Evolutionary conservation across 2,113 vertebrate genomes (phyloP), one percentile per base, ranked within the genome.

Genomic region (Galemys pyrenaicus): DNA sequence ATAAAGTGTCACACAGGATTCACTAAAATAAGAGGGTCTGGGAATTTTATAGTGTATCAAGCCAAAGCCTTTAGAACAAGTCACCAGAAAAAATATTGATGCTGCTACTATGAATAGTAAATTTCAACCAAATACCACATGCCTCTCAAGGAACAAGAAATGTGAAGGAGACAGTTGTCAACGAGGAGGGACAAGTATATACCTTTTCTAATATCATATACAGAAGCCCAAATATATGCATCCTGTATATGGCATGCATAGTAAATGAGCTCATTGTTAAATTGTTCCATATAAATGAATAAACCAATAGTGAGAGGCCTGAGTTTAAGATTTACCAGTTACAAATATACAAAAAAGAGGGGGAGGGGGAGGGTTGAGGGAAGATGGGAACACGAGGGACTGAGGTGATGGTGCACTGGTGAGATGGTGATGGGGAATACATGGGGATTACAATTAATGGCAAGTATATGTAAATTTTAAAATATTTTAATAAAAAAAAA

Each of bases 111-210:
- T n/a, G n/a, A 39, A 44, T 24, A 12, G 65, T 35, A 7, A 37
- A 87, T 49, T 95, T 88, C 26, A 89, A 91, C 24, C 46, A 70
- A 94, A 75, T 94, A 81, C 12, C 15, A 35, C 16, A 89, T 39
- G 19, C 24, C 5, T 65, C 28, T 39, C 20, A 67, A 51, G n/a
- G 41, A 30, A n/a, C 75, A 91, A 58, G 26, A 35, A 77, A 60
- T 11, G 13, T 28, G 22, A 73, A 91, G 26, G 46, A 70, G 51
- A 64, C 2, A 84, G 9, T 35, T 60, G 77, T 58, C 28, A 62
- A 17, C 3, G 15, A 22, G 51, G n/a, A 16, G 6, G 30, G 32
- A 16, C 12, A 74, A 37, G n/a, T 35, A 89, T 37, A 22, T 3
- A 3, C 35, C 37, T 78, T 87, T 87, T 87, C 58, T 60, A 89